Conservation (phyloP, 2,888 invertebrate genomes). For the Aphidius colemani region DNA sequence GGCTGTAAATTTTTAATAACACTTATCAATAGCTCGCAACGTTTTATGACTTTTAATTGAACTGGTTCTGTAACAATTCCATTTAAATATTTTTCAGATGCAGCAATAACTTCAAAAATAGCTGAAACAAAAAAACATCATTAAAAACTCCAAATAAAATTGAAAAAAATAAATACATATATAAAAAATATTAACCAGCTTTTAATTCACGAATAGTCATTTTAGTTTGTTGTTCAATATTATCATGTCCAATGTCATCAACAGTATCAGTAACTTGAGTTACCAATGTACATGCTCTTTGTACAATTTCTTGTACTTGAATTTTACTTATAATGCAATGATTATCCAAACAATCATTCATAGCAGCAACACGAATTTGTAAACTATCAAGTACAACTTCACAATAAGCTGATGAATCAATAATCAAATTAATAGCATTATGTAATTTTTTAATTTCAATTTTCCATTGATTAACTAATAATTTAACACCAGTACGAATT, state of each 20-base stretch:
- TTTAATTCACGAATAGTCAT: conserved; percentile 55
- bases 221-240: conserved; percentile 50
- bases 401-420: conserved; percentile 72
- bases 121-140: conserved; percentile 38
- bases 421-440: conserved; percentile 67
- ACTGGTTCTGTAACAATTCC: conserved; percentile 53
- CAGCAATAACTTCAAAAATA: conserved; percentile 52
- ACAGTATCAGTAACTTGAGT: conserved; percentile 51
- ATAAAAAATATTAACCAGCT: conserved; percentile 44
- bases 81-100: conserved; percentile 48
- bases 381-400: conserved; percentile 60
- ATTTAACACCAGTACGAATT: conserved; percentile 60
- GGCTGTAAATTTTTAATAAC: conserved; percentile 54
- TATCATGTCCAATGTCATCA: conserved; percentile 52
- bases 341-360: conserved; percentile 52
- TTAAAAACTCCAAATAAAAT: conserved; percentile 6
- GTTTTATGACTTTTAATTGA: conserved; percentile 54
- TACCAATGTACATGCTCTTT: conserved; percentile 49
- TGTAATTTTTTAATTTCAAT: conserved; percentile 66
- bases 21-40: conserved; percentile 54
- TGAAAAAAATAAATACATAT: conserved; percentile 5
- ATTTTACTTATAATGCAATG: conserved; percentile 45
- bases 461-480: conserved; percentile 67
- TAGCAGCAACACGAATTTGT: conserved; percentile 46
- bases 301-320: conserved; percentile 49